phyloP scores from a whole-genome alignment of 1,140 invertebrate species.

The Drosophila sp. region DNA sequence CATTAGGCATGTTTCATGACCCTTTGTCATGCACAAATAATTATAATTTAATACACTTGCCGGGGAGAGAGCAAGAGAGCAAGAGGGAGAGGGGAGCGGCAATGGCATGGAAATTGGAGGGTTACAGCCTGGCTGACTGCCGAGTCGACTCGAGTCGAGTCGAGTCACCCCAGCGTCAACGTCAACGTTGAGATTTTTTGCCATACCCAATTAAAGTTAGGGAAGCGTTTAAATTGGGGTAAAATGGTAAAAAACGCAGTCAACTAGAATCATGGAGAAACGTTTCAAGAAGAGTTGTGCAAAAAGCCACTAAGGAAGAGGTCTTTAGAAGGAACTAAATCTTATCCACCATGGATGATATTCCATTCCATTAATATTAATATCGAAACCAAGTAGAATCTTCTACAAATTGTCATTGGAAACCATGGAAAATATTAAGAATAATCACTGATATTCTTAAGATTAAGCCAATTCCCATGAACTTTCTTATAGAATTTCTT shows the following conservation, averaged over 20 bases:
- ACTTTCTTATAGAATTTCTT: too few relatives aligned
- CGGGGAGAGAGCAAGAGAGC: conserved; percentile 50
- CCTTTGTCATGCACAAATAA: conserved; percentile 81
- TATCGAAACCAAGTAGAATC: too few relatives aligned
- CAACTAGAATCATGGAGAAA: neutral
- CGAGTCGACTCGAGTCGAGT: neutral
- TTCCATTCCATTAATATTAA: too few relatives aligned
- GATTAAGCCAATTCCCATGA: too few relatives aligned
- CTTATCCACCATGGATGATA: too few relatives aligned
- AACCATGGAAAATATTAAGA: too few relatives aligned
- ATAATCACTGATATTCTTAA: too few relatives aligned
- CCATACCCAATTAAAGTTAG: conserved; percentile 5
- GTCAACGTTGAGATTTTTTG: conserved; percentile 4
- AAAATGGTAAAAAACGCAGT: neutral
- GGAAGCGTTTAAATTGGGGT: conserved; percentile 6
- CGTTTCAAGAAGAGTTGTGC: neutral
- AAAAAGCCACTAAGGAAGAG: neutral
- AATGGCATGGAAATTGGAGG: conserved; percentile 4
- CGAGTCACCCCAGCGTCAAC: conserved; percentile 3
- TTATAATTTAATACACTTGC: conserved; percentile 81
- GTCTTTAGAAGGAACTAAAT: neutral
- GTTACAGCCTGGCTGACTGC: neutral
- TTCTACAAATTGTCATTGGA: too few relatives aligned
- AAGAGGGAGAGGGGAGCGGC: neutral
- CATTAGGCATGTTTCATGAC: conserved; percentile 81